Base-by-base conservation (phyloP, 2,113 vertebrate genomes). In the Paradoxurus hermaphroditus region DNA sequence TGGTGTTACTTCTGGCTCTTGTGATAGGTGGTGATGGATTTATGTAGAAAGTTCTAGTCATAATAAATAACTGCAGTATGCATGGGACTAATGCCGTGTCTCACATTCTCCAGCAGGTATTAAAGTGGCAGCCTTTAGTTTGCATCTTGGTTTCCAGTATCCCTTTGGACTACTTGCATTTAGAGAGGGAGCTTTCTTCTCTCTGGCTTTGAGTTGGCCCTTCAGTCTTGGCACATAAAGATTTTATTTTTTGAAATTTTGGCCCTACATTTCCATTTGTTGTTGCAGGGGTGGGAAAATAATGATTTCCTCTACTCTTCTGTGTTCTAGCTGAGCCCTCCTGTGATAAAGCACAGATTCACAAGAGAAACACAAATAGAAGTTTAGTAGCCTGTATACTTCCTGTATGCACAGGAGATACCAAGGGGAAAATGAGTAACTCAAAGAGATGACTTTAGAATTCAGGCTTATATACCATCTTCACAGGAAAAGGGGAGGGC, bases 1-100 rank as follows among this genome's bases (percentile, higher is more conserved):
- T 81, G 78, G 39, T 84, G 90, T 94, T 91, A 62, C 79, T 93
- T 49, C n/a, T 63, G 49, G 34, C 15, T 79, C 90, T 94, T 73
- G 67, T 78, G 29, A 29, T 67, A 36, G 73, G n/a, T 78, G 27
- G 46, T n/a, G 78, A 87, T 72, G 25, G 18, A 77, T 86, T 95
- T 67, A 46, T 51, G n/a, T 10, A 78, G 36, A 83, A 85, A 86
- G 4, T 72, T 86, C 41, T 67, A 0, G 82, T 44, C 4, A 10
- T 72, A 81, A 53, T 73, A 87, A 88, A 81, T 68, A 90, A 53
- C 3, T 62, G 79, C 63, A 44, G 21, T 86, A 25, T 39, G 18
- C 4, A 1, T 11, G 4, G 15, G n/a, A 34, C 44, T 75, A 83
- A 21, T 39, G 14, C 29, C 36, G 79, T 75, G 34, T 67, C 7